A percentile compares a stretch with the other conserved stretches of the same genome.
phyloP scores from a whole-genome alignment of 2,797 vertebrate genomes.

The Alauda arvensis region DNA sequence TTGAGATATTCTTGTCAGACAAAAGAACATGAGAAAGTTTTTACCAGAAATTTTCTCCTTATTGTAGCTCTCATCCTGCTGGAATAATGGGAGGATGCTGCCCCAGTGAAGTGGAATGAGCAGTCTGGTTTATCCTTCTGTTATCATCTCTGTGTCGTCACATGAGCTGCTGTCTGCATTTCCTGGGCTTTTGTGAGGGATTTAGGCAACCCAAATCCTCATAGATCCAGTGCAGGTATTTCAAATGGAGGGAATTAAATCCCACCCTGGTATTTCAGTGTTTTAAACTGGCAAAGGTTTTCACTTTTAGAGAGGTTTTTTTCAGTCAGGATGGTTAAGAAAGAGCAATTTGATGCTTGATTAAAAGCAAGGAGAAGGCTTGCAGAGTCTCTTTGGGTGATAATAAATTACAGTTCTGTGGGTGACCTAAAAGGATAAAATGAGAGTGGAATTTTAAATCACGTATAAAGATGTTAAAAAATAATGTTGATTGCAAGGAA shows the following conservation, averaged over 20 bases:
- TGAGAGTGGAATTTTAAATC: not conserved
- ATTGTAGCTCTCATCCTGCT: not conserved
- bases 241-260: not conserved
- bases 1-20: fast-evolving
- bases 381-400: not conserved
- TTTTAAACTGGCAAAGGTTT: not conserved
- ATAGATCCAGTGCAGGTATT: not conserved
- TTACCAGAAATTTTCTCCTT: not conserved
- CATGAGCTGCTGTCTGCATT: not conserved
- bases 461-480: fast-evolving
- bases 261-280: not conserved
- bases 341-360: not conserved
- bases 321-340: not conserved
- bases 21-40: fast-evolving
- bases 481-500: not conserved
- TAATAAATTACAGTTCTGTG: not conserved
- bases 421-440: not conserved
- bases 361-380: not conserved
- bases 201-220: not conserved
- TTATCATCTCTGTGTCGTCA: not conserved
- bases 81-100: not conserved
- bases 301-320: not conserved
- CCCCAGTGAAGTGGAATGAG: not conserved
- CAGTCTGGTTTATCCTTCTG: not conserved
- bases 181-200: fast-evolving